Evolutionary conservation across 2,888 invertebrate species (phyloP).

Genomic region (Drosophila seclusa): DNA sequence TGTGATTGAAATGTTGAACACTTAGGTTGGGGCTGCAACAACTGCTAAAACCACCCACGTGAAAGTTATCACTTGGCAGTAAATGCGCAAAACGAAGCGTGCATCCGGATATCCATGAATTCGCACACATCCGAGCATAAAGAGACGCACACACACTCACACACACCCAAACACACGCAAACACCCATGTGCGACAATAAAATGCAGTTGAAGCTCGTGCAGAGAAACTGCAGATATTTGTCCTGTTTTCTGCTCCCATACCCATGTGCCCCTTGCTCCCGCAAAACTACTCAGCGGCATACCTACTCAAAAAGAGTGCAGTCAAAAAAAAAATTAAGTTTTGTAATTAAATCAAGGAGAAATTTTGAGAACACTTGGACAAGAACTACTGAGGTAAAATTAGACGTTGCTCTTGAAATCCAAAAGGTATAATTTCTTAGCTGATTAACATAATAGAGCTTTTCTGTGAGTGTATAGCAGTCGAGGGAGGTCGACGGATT

Average conservation of each 20-base stretch:
- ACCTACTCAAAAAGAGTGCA: constrained; percentile 15
- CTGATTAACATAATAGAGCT: not conserved
- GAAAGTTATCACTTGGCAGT: constrained; percentile 71
- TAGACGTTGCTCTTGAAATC: not conserved
- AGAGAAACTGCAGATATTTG: constrained; percentile 51
- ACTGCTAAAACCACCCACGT: constrained; percentile 69
- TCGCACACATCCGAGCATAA: constrained; percentile 33
- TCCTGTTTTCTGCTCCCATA: constrained; percentile 19
- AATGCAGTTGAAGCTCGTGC: constrained; percentile 70
- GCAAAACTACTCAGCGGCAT: not conserved
- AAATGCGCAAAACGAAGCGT: constrained; percentile 70
- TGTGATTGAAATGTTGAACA: constrained; percentile 34
- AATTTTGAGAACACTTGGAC: not conserved
- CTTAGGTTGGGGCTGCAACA: constrained; percentile 25
- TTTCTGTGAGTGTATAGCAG: not conserved
- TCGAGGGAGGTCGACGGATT: constrained; percentile 7
- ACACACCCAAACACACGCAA: not conserved
- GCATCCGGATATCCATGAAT: constrained; percentile 58
- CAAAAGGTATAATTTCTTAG: not conserved
- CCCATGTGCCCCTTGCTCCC: not conserved
- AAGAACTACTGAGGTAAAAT: not conserved
- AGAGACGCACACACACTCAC: constrained; percentile 16
- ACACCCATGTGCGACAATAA: constrained; percentile 61
- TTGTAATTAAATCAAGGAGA: not conserved
- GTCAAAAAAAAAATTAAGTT: not conserved